Evolutionary conservation across 2,888 invertebrate genomes (phyloP), one percentile per base, ranked within the genome.

Genomic region (Autographa gamma): DNA sequence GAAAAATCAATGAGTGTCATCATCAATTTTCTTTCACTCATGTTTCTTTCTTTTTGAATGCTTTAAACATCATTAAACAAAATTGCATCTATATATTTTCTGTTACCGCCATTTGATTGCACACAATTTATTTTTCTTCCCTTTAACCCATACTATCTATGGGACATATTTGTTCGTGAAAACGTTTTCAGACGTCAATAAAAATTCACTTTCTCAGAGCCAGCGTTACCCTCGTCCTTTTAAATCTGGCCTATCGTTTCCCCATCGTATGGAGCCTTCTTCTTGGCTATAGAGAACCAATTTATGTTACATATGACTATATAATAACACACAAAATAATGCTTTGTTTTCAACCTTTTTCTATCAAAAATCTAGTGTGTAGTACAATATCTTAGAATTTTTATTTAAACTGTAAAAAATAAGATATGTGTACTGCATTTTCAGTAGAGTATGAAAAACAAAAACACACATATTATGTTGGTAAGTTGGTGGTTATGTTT

Each of bases 121-220:
- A 25, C 11, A 25, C 8, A 11, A 25, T 19, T 13, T 19, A 25
- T 25, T 25, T 0, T 56, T 13, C 19, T 60, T 65, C 31, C 63
- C 31, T 65, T 65, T 61, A 56, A 56, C 19, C 19, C 54, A 9
- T 25, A 68, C 52, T 59, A 19, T 25, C 64, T 80, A 61, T 60
- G 62, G 59, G 69, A 74, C 73, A 70, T 71, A 76, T 74, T 80
- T 66, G 65, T 69, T 71, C 70, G 61, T 60, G 59, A 60, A 60
- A 63, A 64, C 63, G 60, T 72, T 73, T 81, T 63, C 64, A 56
- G 60, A 62, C 65, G 71, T 76, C 76, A 74, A 82, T 82, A 82
- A 82, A 80, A 72, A 76, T 80, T 82, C 83, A 82, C 82, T 82
- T 80, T 74, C 81, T 74, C 73, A 78, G 83, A 80, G 76, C 74